Percentiles rank a stretch among this genome's conserved stretches.
These are phyloP conservation scores for Pyxicephalus adspersus DNA, from an alignment of 2,113 vertebrate genomes.

Conservation along the genomic window DNA sequence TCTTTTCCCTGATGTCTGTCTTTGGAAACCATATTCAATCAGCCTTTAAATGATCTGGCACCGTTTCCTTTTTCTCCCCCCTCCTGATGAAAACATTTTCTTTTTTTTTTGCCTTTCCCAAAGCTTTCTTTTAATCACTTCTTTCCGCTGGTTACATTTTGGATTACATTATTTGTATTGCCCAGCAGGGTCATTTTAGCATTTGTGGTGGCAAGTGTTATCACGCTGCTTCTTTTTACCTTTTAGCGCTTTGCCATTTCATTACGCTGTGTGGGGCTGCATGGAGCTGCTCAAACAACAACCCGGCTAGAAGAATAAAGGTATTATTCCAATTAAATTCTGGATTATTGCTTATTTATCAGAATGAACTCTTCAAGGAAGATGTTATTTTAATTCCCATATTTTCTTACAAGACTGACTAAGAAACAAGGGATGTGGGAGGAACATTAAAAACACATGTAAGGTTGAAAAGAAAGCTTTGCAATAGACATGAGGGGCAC, in stretches of 20 bases:
- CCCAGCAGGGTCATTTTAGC: slow-evolving; percentile 51
- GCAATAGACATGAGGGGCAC: no score
- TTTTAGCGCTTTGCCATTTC: slow-evolving; percentile 49
- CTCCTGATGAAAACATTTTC: slow-evolving; percentile 23
- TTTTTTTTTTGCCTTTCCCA: slow-evolving; percentile 32
- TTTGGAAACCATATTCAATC: slow-evolving; percentile 16
- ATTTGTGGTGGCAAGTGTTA: slow-evolving; percentile 49
- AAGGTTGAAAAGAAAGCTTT: not conserved
- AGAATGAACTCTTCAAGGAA: not conserved
- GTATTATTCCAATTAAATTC: slow-evolving; percentile 42
- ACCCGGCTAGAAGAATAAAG: slow-evolving; percentile 23
- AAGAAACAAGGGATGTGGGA: no score
- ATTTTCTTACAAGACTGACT: not conserved
- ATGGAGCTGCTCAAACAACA: slow-evolving; percentile 40
- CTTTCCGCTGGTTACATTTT: slow-evolving; percentile 47
- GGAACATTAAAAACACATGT: not conserved
- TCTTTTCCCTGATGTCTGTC: slow-evolving; percentile 10
- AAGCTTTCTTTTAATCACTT: slow-evolving; percentile 46
- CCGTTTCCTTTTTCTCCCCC: not conserved
- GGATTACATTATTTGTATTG: slow-evolving; percentile 54
- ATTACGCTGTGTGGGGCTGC: slow-evolving; percentile 30
- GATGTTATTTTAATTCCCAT: not conserved
- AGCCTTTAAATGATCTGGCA: slow-evolving; percentile 32
- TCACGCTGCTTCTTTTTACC: slow-evolving; percentile 51
- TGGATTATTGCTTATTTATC: slow-evolving; percentile 34